Conservation (phyloP, 2,888 invertebrate species). For the Tyria jacobaeae region DNA sequence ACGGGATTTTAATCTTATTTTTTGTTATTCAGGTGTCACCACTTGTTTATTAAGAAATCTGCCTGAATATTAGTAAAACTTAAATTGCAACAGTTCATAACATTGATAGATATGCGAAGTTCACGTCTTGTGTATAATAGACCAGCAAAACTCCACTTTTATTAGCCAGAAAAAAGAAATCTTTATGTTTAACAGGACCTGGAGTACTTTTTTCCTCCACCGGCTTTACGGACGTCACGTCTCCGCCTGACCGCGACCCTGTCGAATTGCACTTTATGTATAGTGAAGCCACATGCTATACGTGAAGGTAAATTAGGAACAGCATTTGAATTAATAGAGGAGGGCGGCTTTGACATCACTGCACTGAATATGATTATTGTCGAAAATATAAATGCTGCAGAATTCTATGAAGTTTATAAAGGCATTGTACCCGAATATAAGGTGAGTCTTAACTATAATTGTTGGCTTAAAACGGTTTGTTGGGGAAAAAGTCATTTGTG, state of each 20-base stretch:
- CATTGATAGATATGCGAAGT: no score
- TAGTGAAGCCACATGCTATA: slow-evolving; percentile 96
- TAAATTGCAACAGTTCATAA: no score
- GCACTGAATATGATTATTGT: slow-evolving; percentile 93
- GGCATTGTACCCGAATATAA: slow-evolving; percentile 93
- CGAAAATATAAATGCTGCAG: slow-evolving; percentile 93
- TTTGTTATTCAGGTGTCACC: no score
- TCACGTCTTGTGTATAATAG: no score
- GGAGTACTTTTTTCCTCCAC: slow-evolving; percentile 88
- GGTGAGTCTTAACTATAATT: slow-evolving; percentile 66
- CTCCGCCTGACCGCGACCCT: slow-evolving; percentile 86
- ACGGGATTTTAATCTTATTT: no score
- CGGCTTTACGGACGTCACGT: slow-evolving; percentile 66
- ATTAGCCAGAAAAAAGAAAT: no score
- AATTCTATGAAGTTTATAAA: slow-evolving; percentile 97
- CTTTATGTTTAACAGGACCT: slow-evolving; percentile 77
- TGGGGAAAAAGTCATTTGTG: no score
- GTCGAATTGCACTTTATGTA: slow-evolving; percentile 91
- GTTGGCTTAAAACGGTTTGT: no score
- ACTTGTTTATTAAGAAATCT: no score
- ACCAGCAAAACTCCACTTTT: no score
- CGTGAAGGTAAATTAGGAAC: slow-evolving; percentile 90
- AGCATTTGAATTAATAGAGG: slow-evolving; percentile 89
- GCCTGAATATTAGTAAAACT: no score
- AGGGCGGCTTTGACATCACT: slow-evolving; percentile 92